Base-by-base conservation (phyloP, 2,888 invertebrate genomes). In the Mythimna loreyi region DNA sequence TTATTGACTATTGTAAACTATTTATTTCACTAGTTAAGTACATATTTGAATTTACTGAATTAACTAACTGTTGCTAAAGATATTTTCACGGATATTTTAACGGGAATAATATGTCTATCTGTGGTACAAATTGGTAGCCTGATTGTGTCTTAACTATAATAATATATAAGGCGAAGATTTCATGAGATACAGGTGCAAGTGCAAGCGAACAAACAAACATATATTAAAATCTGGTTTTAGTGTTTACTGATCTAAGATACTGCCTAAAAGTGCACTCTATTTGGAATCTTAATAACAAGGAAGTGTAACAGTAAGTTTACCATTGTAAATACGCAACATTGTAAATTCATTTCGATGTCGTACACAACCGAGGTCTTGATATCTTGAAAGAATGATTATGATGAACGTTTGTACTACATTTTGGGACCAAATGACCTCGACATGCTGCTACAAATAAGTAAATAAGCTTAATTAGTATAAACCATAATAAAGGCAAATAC, bases 1-100 rank as follows among this genome's bases (percentile, higher is more conserved):
- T 89, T 89, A 90, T 87, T 87, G 88, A 89, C 90, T 92, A 92
- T 93, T 90, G 92, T 90, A 85, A 90, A 86, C 91, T 93, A 92
- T 90, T 89, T 89, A 75, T 63, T 86, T 89, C 68, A 83, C 89
- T 92, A 92, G 87, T 93, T 94, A 95, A 94, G 94, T 94, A 94
- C 94, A 91, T 86, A 85, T 86, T 80, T 88, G 88, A 87, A 88
- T 86, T 78, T 85, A 75, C 75, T 84, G 85, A 85, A 84, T 84
- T 80, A 82, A 79, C 77, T 86, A 86, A 81, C 78, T 86, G 82
- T 80, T 71, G 77, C 80, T 88, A 85, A 83, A 87, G 78, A 84
- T 83, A 82, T 77, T 85, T 82, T 81, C 72, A 81, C 76, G 75
- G 73, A 74, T 71, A 77, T 69, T 83, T 74, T 80, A 84, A 86